phyloP scores from a whole-genome alignment of 2,113 vertebrate genomes.

The Brevimyrus niger region DNA sequence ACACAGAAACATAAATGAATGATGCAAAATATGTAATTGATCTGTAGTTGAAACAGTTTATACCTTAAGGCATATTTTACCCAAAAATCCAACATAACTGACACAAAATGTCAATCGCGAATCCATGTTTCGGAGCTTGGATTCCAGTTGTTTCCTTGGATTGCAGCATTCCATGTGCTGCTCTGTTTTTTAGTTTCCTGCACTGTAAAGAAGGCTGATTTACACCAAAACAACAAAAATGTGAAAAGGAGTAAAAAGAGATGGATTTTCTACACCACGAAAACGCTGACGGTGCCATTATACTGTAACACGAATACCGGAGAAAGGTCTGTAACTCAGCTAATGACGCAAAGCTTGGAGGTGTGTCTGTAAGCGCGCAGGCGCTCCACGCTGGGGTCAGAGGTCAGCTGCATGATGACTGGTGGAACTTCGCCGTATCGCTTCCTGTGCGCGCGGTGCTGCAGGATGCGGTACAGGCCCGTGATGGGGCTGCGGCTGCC shows the following conservation, averaged over 20 bases:
- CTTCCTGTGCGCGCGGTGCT: constrained; percentile 72
- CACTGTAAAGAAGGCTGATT: too few relatives aligned
- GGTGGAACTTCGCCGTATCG: constrained; percentile 67
- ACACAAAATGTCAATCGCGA: neutral
- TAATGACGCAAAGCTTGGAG: constrained; percentile 83
- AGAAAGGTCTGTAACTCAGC: constrained; percentile 47
- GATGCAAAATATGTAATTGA: neutral
- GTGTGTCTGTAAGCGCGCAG: constrained; percentile 65
- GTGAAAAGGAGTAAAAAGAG: too few relatives aligned
- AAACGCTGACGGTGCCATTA: neutral
- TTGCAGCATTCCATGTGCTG: too few relatives aligned
- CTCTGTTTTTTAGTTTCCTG: too few relatives aligned
- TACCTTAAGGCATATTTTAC: neutral
- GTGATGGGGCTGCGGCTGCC: constrained; percentile 71
- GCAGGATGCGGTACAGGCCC: constrained; percentile 77
- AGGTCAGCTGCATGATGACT: constrained; percentile 63
- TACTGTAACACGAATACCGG: neutral
- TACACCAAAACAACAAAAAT: too few relatives aligned
- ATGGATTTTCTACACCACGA: neutral
- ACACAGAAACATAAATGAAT: neutral
- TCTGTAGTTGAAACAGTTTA: neutral
- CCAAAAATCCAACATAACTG: neutral
- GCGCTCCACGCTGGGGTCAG: constrained; percentile 62
- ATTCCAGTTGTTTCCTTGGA: too few relatives aligned
- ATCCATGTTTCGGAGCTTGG: too few relatives aligned